Percentiles rank a stretch among this genome's conserved stretches.
Evolutionary conservation across 2,888 invertebrate genomes (phyloP).

Genomic region (Caenorhabditis sp.): DNA sequence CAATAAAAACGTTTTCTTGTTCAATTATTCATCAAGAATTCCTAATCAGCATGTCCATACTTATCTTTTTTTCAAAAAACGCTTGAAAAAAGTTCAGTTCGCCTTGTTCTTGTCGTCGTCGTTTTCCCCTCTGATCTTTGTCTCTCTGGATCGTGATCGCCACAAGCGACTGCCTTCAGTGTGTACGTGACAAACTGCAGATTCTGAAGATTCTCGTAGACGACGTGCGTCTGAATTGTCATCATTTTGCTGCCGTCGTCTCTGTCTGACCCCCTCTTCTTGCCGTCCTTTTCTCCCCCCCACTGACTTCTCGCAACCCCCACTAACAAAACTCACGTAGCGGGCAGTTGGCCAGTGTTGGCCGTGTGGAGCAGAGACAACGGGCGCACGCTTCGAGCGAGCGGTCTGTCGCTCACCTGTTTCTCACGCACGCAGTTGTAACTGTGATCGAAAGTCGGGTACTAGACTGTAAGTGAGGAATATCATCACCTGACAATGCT

Average conservation of each 20-base stretch:
- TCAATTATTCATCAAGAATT: too few relatives aligned
- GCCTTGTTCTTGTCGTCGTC: too few relatives aligned
- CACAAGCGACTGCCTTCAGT: constrained; percentile 16
- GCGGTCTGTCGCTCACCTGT: constrained; percentile 31
- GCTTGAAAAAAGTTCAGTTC: too few relatives aligned
- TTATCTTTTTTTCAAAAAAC: too few relatives aligned
- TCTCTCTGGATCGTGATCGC: neutral
- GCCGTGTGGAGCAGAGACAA: constrained; percentile 31
- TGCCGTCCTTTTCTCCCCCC: too few relatives aligned
- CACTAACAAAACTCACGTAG: neutral
- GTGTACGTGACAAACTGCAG: constrained; percentile 30
- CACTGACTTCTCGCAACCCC: neutral
- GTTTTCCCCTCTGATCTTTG: constrained; percentile 2
- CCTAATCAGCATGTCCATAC: too few relatives aligned
- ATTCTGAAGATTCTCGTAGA: neutral
- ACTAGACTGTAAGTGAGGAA: constrained; percentile 60
- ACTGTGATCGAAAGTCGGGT: constrained; percentile 64
- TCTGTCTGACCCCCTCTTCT: neutral
- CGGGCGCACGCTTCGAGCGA: neutral
- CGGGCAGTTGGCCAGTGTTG: neutral
- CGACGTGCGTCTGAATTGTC: constrained; percentile 46
- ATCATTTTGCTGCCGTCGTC: constrained; percentile 29
- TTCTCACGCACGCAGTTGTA: constrained; percentile 23
- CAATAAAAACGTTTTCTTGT: too few relatives aligned
- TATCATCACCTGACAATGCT: constrained; percentile 61